Percentiles rank a stretch among this genome's conserved stretches.
phyloP scores from a whole-genome alignment of 2,888 invertebrate species.

The Lithophane semibrunnea region DNA sequence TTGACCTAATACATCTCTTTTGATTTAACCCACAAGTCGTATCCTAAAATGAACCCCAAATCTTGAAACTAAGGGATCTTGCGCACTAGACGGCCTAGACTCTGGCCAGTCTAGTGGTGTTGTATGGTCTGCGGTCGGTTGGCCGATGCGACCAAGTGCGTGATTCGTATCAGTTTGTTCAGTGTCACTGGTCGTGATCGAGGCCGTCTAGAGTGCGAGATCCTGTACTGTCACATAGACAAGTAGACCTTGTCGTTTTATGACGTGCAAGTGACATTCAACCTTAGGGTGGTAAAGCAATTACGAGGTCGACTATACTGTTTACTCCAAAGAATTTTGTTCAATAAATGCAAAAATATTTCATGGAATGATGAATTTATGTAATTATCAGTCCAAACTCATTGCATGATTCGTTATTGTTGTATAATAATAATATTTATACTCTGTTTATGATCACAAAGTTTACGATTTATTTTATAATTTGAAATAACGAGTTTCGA shows the following conservation, averaged over 20 bases:
- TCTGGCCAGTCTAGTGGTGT: too few relatives aligned
- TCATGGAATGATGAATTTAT: constrained; percentile 66
- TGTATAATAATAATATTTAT: constrained; percentile 60
- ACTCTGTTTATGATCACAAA: constrained; percentile 71
- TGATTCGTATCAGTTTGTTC: too few relatives aligned
- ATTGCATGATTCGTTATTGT: constrained; percentile 56
- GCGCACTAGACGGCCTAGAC: too few relatives aligned
- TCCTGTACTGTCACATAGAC: not conserved
- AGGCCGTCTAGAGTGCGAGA: too few relatives aligned
- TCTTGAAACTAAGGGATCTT: not conserved
- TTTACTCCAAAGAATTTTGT: constrained; percentile 29
- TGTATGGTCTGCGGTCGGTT: too few relatives aligned
- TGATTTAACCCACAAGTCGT: not conserved
- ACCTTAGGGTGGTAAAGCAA: constrained; percentile 7
- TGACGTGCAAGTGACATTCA: not conserved
- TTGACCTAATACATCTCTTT: not conserved
- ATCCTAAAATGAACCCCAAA: not conserved
- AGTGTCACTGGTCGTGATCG: too few relatives aligned
- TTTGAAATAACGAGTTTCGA: constrained; percentile 46
- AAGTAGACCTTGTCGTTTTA: not conserved
- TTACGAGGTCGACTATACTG: constrained; percentile 22
- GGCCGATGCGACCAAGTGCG: too few relatives aligned
- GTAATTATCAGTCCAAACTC: constrained; percentile 64
- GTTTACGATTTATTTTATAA: constrained; percentile 39
- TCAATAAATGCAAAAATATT: constrained; percentile 65